Evolutionary conservation across 2,888 invertebrate genomes (phyloP).

Genomic region (Volucella inanis): DNA sequence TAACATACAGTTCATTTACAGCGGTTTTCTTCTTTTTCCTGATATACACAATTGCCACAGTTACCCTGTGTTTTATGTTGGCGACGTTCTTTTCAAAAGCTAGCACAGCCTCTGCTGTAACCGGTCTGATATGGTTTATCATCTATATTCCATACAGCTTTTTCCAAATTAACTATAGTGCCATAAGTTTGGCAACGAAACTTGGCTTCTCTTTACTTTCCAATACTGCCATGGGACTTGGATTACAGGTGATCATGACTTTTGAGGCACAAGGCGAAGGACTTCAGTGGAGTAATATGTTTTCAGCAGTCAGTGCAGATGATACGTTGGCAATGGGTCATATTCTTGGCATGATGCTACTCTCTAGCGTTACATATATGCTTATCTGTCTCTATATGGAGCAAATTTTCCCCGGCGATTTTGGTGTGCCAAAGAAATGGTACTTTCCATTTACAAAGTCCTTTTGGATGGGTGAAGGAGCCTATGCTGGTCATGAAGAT

Average conservation of each 20-base stretch:
- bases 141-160: conserved; percentile 89
- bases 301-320: conserved; percentile 86
- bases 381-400: conserved; percentile 92
- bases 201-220: conserved; percentile 87
- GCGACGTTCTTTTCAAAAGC: conserved; percentile 92
- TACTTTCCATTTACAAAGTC: conserved; percentile 88
- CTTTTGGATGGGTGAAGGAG: conserved; percentile 84
- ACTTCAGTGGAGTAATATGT: conserved; percentile 84
- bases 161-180: conserved; percentile 87
- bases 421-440: conserved; percentile 92
- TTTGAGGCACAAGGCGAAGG: conserved; percentile 87
- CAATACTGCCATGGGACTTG: conserved; percentile 92
- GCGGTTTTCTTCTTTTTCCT: conserved; percentile 89
- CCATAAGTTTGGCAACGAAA: conserved; percentile 86
- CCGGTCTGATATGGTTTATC: conserved; percentile 90
- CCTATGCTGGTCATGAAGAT: conserved; percentile 78
- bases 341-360: conserved; percentile 88
- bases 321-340: conserved; percentile 88
- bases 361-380: conserved; percentile 84
- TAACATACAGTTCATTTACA: conserved; percentile 87
- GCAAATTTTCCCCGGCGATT: conserved; percentile 93
- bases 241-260: conserved; percentile 88
- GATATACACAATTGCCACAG: conserved; percentile 88
- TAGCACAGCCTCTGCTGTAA: conserved; percentile 90
- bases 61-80: conserved; percentile 91